Base-by-base conservation (phyloP, 1,140 invertebrate genomes). In the Chironomus tepperi region DNA sequence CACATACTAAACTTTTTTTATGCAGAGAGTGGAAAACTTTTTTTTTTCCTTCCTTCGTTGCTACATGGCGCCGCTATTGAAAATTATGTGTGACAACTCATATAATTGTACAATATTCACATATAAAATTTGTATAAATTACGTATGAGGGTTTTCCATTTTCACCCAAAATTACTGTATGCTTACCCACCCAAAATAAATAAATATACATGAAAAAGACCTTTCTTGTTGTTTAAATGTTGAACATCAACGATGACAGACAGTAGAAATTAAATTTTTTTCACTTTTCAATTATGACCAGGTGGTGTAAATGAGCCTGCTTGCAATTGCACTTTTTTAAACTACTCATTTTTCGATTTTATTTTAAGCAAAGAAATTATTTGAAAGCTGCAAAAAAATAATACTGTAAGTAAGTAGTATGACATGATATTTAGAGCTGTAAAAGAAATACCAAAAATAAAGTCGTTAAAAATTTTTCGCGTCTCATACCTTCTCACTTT, bases 401-500 rank as follows among this genome's bases (percentile, higher is more conserved):
- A n/a, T n/a, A 47, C 8, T 47, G 8, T 9, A 2, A 10, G 47
- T 57, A 57, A 57, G 47, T n/a, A 57, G 12, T n/a, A n/a, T 57
- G 47, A 57, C 47, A 57, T 57, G 47, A 57, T n/a, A 57, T 34
- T 34, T 34, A 34, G 24, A 34, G 5, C 47, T n/a, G 12, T n/a
- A 57, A 34, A 47, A 47, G 15, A 47, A 10, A 47, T 47, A 47
- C n/a, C 12, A 15, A 57, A 70, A 70, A 70, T 70, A 70, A 18
- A 70, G 65, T 70, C 65, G 65, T 70, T 70, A 70, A 70, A 70
- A 34, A 34, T 34, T 34, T 34, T 34, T 34, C 24, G 24, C 24
- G 24, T 34, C 24, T 34, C 24, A 34, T 2, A 34, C 24, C 24
- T 70, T 70, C 65, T 19, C 65, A 19, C 65, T 21, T 70, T 70